These are phyloP conservation scores for Scaptodrosophila lebanonensis DNA, from an alignment of 1,140 invertebrate genomes.

Conservation along the genomic window DNA sequence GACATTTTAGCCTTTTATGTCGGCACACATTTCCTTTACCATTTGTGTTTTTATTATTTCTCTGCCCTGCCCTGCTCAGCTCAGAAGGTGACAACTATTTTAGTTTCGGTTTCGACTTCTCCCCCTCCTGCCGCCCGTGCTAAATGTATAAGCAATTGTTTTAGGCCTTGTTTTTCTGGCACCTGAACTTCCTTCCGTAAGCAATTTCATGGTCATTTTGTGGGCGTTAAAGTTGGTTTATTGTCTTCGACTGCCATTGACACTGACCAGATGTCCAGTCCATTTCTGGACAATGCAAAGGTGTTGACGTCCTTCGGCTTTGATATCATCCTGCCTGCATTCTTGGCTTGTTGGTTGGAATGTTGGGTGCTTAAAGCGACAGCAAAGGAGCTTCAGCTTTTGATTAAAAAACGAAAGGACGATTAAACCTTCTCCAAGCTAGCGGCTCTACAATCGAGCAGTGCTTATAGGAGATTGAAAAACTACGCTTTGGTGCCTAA, in stretches of 20 bases:
- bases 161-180: slow-evolving; percentile 69
- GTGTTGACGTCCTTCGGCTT: slow-evolving; percentile 19
- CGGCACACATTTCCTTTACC: slow-evolving; percentile 61
- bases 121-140: slow-evolving; percentile 9
- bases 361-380: no score
- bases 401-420: no score
- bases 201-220: slow-evolving; percentile 72
- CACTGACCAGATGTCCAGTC: slow-evolving; percentile 29
- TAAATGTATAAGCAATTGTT: slow-evolving; percentile 52
- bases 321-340: slow-evolving; percentile 5
- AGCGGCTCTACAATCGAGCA: no score
- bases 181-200: slow-evolving; percentile 66
- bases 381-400: no score
- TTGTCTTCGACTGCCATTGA: slow-evolving; percentile 30
- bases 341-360: no score
- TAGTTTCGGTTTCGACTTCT: slow-evolving; percentile 40
- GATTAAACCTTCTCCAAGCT: no score
- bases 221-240: slow-evolving; percentile 60
- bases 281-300: slow-evolving; percentile 22
- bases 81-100: slow-evolving; percentile 64
- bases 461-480: no score
- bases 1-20: slow-evolving; percentile 71
- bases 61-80: slow-evolving; percentile 7
- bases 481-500: no score
- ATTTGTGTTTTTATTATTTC: slow-evolving; percentile 50